Evolutionary conservation across 1,140 invertebrate species (phyloP).

Genomic region (Drosophila insularis): DNA sequence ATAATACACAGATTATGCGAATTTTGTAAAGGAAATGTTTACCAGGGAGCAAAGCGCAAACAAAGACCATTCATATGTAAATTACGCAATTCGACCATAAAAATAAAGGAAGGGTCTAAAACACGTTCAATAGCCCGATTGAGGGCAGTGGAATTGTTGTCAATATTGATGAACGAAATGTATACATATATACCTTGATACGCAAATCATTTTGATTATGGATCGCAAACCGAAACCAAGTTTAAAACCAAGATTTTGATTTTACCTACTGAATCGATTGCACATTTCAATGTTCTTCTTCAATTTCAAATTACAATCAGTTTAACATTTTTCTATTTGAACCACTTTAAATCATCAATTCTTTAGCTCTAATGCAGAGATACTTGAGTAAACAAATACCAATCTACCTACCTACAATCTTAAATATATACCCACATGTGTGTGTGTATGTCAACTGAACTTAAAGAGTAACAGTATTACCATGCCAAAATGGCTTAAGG

Average conservation of each 20-base stretch:
- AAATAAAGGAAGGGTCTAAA: not conserved
- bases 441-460: not conserved
- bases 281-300: too few relatives aligned
- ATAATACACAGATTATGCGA: slow-evolving; percentile 62
- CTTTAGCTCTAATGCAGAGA: not conserved
- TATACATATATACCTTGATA: not conserved
- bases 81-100: slow-evolving; percentile 41
- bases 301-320: too few relatives aligned
- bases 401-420: not conserved
- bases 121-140: too few relatives aligned
- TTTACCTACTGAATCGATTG: too few relatives aligned
- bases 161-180: not conserved
- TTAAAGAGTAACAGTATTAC: slow-evolving; percentile 4
- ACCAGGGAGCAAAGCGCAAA: slow-evolving; percentile 39
- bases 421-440: not conserved
- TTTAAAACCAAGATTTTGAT: too few relatives aligned
- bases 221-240: not conserved
- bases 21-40: slow-evolving; percentile 60
- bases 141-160: too few relatives aligned
- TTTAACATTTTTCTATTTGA: too few relatives aligned
- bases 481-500: slow-evolving; percentile 5
- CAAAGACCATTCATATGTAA: slow-evolving; percentile 76
- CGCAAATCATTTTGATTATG: not conserved
- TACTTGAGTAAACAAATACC: not conserved
- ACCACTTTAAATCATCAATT: too few relatives aligned